These are phyloP conservation scores for Diabrotica undecimpunctata DNA, from an alignment of 1,140 invertebrate genomes.

Conservation along the genomic window DNA sequence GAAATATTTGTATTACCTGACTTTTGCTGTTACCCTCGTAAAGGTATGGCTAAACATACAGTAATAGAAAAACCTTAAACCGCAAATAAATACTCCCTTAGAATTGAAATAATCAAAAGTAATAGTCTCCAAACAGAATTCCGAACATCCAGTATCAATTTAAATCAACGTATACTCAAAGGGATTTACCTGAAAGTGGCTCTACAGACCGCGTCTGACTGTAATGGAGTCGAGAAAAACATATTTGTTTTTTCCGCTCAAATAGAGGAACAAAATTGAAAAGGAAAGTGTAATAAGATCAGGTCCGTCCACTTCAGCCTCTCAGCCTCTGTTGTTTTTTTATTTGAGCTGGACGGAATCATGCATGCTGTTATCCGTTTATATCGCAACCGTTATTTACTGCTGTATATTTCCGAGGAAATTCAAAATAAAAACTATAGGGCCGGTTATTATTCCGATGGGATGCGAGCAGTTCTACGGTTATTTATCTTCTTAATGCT, in stretches of 20 bases:
- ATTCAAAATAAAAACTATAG: conserved; percentile 15
- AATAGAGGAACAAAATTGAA: conserved; percentile 41
- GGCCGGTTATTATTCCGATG: conserved; percentile 1
- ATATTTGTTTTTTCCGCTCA: conserved; percentile 40
- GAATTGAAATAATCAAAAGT: not conserved
- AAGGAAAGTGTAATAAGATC: conserved; percentile 38
- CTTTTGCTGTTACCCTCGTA: too few species aligned
- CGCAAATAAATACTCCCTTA: too few species aligned
- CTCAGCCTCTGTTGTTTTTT: conserved; percentile 29
- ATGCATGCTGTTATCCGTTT: conserved; percentile 34
- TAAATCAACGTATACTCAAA: conserved; percentile 1
- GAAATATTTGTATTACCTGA: too few species aligned
- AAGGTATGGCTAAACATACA: too few species aligned
- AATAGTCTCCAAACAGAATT: not conserved
- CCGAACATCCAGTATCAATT: not conserved
- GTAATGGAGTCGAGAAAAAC: conserved; percentile 40
- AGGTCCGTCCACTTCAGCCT: conserved; percentile 29
- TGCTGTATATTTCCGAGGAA: conserved; percentile 19
- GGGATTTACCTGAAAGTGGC: conserved; percentile 1
- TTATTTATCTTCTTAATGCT: conserved; percentile 1
- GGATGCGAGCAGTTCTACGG: not conserved
- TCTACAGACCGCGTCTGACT: conserved; percentile 2
- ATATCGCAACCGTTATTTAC: conserved; percentile 24
- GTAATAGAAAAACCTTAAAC: too few species aligned
- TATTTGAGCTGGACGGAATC: conserved; percentile 31